Evolutionary conservation across 2,888 invertebrate species (phyloP), one percentile per base, ranked within the genome.

Genomic region (Lochmaea capreae): DNA sequence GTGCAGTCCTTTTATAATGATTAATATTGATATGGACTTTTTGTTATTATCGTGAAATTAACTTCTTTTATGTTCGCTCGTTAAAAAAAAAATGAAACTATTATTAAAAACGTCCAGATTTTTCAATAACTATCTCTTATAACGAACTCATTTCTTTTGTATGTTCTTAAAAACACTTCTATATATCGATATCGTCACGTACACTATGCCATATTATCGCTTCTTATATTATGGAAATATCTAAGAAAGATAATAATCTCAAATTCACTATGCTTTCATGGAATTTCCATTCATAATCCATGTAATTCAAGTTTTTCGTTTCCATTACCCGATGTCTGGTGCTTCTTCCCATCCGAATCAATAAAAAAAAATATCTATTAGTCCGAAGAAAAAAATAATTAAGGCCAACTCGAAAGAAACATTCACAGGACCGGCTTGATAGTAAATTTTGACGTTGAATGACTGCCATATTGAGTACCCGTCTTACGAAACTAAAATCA

Each of bases 231-330:
- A 39, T 42, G 16, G 42, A 39, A n/a, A 22, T 22, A 59, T 59
- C 67, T 22, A 59, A 59, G 59, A 67, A 59, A 46, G 12, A 58
- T 16, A 58, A 58, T 58, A 42, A 58, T 46, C 67, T 57, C 49
- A 43, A 70, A 65, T 70, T 70, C 57, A 70, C 70, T 70, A 70
- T 65, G 70, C 70, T 70, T 54, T 57, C 63, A 65, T 70, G 63
- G 54, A 62, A 70, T 26, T 62, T 70, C 65, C 70, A 70, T 70
- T 70, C 70, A 70, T 65, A 63, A 63, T 65, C 63, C 63, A 65
- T 65, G 70, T 70, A 70, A 70, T 70, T 63, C 65, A 63, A 70
- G 54, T 65, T 63, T 70, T 65, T 70, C 54, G 65, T 65, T 70
- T 65, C 70, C 46, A 70, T 70, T 70, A 70, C 70, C 63, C 12